Evolutionary conservation across 2,797 vertebrate genomes (phyloP).

Genomic region (Phrynocephalus forsythii): DNA sequence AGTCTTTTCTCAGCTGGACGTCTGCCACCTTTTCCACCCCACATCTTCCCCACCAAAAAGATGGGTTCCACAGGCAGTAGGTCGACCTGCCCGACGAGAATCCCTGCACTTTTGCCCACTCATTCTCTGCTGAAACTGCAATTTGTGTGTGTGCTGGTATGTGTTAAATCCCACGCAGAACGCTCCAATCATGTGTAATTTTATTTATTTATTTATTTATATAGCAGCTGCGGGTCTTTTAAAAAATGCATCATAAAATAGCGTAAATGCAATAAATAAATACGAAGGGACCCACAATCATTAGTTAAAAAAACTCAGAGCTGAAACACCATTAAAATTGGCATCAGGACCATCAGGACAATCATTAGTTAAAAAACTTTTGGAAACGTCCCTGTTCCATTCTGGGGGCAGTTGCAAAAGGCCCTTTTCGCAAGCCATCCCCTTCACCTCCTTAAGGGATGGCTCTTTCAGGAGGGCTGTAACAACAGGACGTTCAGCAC

Average conservation of each 20-base stretch:
- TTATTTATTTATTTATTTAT: too few species aligned
- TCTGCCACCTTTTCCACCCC: neutral
- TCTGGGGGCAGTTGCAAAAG: too few species aligned
- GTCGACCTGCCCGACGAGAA: constrained; percentile 11
- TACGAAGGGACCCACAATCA: too few species aligned
- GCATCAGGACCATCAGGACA: too few species aligned
- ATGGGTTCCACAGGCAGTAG: neutral
- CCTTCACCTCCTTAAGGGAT: too few species aligned
- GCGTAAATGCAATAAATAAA: too few species aligned
- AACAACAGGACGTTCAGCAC: constrained; percentile 17
- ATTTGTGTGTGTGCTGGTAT: constrained; percentile 51
- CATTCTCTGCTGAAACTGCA: constrained; percentile 19
- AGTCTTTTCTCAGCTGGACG: neutral
- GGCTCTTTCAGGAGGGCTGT: too few species aligned
- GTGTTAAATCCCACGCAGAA: constrained; percentile 60
- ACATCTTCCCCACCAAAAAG: fast-evolving
- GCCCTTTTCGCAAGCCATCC: too few species aligned
- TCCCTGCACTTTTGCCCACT: constrained; percentile 54
- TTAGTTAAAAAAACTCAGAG: too few species aligned
- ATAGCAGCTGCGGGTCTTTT: constrained; percentile 38
- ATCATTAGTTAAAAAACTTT: too few species aligned
- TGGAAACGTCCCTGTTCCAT: too few species aligned
- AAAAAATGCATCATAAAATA: constrained; percentile 56
- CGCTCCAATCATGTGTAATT: constrained; percentile 13
- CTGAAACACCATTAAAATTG: too few species aligned